These are phyloP conservation scores for Pheosia tremula DNA, from an alignment of 2,888 invertebrate genomes.

Conservation along the genomic window DNA sequence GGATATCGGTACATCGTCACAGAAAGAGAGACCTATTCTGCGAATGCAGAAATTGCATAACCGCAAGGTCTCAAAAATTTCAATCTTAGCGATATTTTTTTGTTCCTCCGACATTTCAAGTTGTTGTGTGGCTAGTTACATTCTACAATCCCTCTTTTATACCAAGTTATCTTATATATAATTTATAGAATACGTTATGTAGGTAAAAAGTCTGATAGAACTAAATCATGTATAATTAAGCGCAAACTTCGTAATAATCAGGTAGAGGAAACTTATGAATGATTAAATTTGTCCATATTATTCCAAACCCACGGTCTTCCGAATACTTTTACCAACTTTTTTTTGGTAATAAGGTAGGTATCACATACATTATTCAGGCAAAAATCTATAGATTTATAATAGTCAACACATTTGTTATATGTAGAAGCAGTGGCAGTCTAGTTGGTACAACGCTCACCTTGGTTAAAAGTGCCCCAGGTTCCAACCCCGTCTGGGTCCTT, in stretches of 20 bases:
- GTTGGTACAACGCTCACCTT: no score
- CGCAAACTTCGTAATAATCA: constrained; percentile 30
- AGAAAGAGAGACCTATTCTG: constrained; percentile 57
- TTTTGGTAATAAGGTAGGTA: constrained; percentile 12
- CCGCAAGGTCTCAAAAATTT: constrained; percentile 54
- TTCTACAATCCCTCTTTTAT: constrained; percentile 8
- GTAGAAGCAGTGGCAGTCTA: no score
- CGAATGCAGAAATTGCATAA: constrained; percentile 59
- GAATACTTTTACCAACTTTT: constrained; percentile 20
- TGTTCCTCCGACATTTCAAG: constrained; percentile 18
- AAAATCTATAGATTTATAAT: no score
- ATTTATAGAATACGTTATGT: constrained; percentile 4
- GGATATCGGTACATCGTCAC: constrained; percentile 46
- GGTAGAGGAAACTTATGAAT: constrained; percentile 13
- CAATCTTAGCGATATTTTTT: constrained; percentile 37
- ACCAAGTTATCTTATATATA: constrained; percentile 6
- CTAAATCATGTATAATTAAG: constrained; percentile 14
- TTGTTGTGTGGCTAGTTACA: constrained; percentile 7
- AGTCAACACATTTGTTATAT: no score
- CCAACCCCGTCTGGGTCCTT: no score
- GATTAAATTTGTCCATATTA: constrained; percentile 19
- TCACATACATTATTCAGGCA: constrained; percentile 13
- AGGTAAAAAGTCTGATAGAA: not conserved
- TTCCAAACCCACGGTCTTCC: constrained; percentile 15
- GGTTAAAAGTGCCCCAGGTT: no score